A percentile compares a stretch with the other conserved stretches of the same genome.
Evolutionary conservation across 2,797 vertebrate genomes (phyloP).

Genomic region (Semaprochilodus insignis): DNA sequence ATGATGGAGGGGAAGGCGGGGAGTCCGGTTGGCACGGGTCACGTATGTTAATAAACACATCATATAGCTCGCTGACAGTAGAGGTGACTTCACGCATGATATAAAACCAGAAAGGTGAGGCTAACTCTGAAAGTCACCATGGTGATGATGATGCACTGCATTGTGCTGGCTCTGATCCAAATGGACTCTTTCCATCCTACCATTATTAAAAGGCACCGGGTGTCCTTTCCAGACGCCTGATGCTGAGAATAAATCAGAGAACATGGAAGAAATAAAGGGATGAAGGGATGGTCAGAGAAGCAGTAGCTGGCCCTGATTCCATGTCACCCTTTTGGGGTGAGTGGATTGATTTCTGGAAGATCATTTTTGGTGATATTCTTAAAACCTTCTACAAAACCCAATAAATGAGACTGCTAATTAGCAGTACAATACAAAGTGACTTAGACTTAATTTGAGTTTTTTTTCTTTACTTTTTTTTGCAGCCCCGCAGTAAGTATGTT

Average conservation of each 20-base stretch:
- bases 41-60: conserved; percentile 42
- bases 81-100: conserved; percentile 52
- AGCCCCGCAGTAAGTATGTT: not conserved
- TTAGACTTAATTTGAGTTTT: not conserved
- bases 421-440: not conserved
- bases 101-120: conserved; percentile 43
- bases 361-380: not conserved
- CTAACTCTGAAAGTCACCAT: conserved; percentile 71
- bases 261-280: conserved; percentile 39
- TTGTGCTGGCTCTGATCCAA: conserved; percentile 60
- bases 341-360: conserved; percentile 30
- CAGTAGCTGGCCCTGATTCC: conserved; percentile 21
- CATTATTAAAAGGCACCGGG: conserved; percentile 56
- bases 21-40: not conserved
- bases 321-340: conserved; percentile 29
- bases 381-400: not conserved
- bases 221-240: conserved; percentile 51
- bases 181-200: conserved; percentile 59
- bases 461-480: too few relatives aligned
- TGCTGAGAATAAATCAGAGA: conserved; percentile 58
- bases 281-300: conserved; percentile 27
- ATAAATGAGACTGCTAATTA: not conserved
- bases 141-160: conserved; percentile 56
- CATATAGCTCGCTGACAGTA: conserved; percentile 52
- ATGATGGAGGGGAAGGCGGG: not conserved